Evolutionary conservation across 2,888 invertebrate genomes (phyloP).

Genomic region (Nasonia oneida): DNA sequence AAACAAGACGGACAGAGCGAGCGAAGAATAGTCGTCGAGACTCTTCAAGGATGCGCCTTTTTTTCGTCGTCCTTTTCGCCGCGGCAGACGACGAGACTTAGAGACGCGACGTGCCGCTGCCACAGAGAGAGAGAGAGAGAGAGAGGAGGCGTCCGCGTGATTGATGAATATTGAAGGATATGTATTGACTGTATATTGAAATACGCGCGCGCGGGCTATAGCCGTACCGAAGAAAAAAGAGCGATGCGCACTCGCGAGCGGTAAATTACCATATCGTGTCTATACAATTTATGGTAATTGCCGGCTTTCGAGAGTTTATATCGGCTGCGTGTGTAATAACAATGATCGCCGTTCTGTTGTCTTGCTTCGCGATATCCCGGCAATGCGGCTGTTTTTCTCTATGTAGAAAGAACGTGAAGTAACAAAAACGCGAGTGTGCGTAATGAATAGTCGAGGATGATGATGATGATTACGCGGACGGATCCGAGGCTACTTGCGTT

Average conservation of each 20-base stretch:
- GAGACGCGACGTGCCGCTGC: background rate
- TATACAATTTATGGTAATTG: constrained; percentile 48
- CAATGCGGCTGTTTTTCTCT: background rate
- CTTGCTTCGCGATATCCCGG: background rate
- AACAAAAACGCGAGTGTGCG: background rate
- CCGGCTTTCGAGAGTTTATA: background rate
- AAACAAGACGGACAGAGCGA: background rate
- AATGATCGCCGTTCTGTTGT: constrained; percentile 7
- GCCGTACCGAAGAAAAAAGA: background rate
- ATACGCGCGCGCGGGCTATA: background rate
- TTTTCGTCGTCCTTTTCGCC: background rate
- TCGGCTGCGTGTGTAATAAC: constrained; percentile 3
- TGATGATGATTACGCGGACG: background rate
- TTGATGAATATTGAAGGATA: constrained; percentile 58
- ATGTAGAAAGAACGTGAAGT: background rate
- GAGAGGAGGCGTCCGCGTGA: constrained; percentile 26
- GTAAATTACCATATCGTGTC: constrained; percentile 31
- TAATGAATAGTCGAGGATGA: background rate
- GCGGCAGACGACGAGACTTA: background rate
- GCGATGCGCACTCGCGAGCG: background rate
- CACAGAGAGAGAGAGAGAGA: background rate
- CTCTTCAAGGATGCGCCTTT: constrained; percentile 2
- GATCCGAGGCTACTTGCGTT: constrained; percentile 2
- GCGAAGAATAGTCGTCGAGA: constrained; percentile 9
- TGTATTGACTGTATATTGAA: constrained; percentile 51